Percentiles rank a stretch among this genome's conserved stretches.
Conservation (phyloP, 2,113 vertebrate species). For the Peromyscus leucopus region DNA sequence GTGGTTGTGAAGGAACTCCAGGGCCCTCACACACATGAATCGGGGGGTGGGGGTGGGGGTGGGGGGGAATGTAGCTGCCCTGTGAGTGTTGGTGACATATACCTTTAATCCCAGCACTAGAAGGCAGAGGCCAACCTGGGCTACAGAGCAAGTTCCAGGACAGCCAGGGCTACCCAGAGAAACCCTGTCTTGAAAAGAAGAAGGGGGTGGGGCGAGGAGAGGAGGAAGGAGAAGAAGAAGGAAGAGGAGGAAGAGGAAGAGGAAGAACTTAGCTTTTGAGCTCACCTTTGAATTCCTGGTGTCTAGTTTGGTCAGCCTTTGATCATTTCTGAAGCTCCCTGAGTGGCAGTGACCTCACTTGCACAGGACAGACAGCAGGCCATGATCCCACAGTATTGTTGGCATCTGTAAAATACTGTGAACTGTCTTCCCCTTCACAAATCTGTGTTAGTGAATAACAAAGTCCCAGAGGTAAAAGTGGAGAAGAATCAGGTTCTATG, state of each 20-base stretch:
- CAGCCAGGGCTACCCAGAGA: not conserved
- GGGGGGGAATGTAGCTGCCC: not conserved
- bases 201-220: too few species aligned
- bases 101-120: not conserved
- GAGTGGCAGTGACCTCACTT: not conserved
- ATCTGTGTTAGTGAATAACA: fast-evolving
- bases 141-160: not conserved
- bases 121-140: not conserved
- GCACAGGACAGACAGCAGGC: not conserved
- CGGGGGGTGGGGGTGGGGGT: not conserved
- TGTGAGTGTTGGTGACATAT: too few species aligned
- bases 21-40: conserved; percentile 9
- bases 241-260: too few species aligned
- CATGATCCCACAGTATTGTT: not conserved
- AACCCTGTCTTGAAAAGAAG: not conserved
- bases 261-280: not conserved
- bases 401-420: not conserved
- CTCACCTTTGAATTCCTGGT: not conserved
- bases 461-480: not conserved
- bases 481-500: not conserved
- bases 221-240: not conserved
- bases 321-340: not conserved
- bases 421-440: not conserved
- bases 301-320: not conserved
- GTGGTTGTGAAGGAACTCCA: not conserved